Conservation (phyloP, 2,797 vertebrate species). For the Coluber constrictor region DNA sequence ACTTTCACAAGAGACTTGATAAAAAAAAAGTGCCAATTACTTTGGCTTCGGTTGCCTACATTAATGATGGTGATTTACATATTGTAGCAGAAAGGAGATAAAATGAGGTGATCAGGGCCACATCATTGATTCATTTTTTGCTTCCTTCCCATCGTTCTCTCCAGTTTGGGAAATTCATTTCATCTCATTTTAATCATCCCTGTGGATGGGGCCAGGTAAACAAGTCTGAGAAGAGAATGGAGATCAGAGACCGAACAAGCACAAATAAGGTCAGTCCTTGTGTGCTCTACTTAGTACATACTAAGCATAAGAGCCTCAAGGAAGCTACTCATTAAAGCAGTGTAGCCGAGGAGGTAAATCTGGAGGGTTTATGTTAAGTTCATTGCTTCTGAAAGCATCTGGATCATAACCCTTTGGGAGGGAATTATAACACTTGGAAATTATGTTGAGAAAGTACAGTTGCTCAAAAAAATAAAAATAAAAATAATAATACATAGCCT, state of each 20-base stretch:
- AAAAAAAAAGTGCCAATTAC: slow-evolving; percentile 55
- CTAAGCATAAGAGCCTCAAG: slow-evolving; percentile 43
- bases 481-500: neutral
- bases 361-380: slow-evolving; percentile 25
- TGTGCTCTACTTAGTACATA: slow-evolving; percentile 38
- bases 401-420: slow-evolving; percentile 8
- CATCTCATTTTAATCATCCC: slow-evolving; percentile 65
- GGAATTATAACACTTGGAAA: neutral
- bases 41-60: slow-evolving; percentile 52
- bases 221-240: slow-evolving; percentile 54
- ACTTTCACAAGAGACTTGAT: slow-evolving; percentile 45
- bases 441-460: slow-evolving; percentile 25
- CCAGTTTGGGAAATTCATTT: slow-evolving; percentile 57
- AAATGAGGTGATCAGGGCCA: slow-evolving; percentile 55
- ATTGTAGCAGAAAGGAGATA: slow-evolving; percentile 47
- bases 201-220: slow-evolving; percentile 56
- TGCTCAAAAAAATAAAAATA: slow-evolving; percentile 1
- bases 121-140: slow-evolving; percentile 49
- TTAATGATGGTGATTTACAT: slow-evolving; percentile 64
- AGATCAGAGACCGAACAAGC: slow-evolving; percentile 67
- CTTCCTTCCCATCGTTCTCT: slow-evolving; percentile 21
- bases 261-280: slow-evolving; percentile 60
- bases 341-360: slow-evolving; percentile 32
- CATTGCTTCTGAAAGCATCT: slow-evolving; percentile 23
- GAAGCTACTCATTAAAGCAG: slow-evolving; percentile 58